These are phyloP conservation scores for Drosophila punjabiensis DNA, from an alignment of 1,140 invertebrate species.

Conservation along the genomic window DNA sequence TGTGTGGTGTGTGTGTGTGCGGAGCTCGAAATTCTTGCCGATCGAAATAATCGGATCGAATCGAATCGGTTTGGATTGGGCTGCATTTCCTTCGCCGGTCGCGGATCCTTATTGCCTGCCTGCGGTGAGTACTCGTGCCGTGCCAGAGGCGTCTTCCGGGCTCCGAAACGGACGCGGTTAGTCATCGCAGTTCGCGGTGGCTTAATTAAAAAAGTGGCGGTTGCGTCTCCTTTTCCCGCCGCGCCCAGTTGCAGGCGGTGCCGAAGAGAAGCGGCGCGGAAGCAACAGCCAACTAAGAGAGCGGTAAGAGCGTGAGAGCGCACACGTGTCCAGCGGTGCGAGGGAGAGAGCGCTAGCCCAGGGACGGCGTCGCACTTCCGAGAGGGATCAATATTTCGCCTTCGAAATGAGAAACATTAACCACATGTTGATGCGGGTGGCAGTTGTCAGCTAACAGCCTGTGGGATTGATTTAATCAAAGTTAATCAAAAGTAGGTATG, in stretches of 20 bases:
- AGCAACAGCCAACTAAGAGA: conserved; percentile 74
- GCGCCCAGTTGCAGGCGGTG: conserved; percentile 58
- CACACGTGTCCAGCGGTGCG: conserved; percentile 29
- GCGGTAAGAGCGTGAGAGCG: conserved; percentile 37
- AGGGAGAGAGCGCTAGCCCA: conserved; percentile 6
- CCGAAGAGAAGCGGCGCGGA: conserved; percentile 56
- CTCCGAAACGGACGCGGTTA: conserved; percentile 42
- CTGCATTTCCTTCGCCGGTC: conserved; percentile 6
- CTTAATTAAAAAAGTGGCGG: conserved; percentile 73
- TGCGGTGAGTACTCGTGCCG: conserved; percentile 51
- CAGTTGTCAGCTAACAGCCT: not conserved
- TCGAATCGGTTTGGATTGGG: conserved; percentile 9
- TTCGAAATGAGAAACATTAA: conserved; percentile 16
- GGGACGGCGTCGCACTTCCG: conserved; percentile 42
- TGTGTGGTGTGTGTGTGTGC: conserved; percentile 27
- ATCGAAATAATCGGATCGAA: conserved; percentile 10
- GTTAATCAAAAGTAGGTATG: not conserved
- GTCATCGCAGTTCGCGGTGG: conserved; percentile 62
- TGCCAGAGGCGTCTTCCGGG: conserved; percentile 38
- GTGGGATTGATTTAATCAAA: not conserved
- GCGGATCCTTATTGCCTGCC: conserved; percentile 27
- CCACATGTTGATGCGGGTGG: conserved; percentile 31
- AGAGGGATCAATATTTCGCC: conserved; percentile 22
- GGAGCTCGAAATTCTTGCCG: conserved; percentile 50
- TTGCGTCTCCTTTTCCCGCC: conserved; percentile 69